Evolutionary conservation across 2,797 vertebrate genomes (phyloP), one percentile per base, ranked within the genome.

Genomic region (Acropternis orthonyx): DNA sequence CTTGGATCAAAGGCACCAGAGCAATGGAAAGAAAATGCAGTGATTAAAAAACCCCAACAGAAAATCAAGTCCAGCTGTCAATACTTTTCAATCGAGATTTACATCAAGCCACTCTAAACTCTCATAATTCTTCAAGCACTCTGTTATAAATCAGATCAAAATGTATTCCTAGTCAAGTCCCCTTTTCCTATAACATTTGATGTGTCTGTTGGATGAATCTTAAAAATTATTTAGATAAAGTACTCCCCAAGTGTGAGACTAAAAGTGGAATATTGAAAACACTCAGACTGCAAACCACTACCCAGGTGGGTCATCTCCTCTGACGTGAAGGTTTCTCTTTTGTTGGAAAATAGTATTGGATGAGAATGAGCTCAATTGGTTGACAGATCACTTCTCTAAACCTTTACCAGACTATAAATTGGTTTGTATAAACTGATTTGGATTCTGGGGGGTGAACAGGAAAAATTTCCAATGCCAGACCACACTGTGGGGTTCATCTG

Each of bases 51-150:
- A 17, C 0, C 28, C 41, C 73, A 77, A 37, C 12, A 54, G 56
- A 88, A 91, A 91, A 77, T 63, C 8, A 10, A 75, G 56, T 30
- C 85, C 76, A 82, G 68, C 77, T 95, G 89, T 65, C 91, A 74
- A 94, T 96, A 93, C 27, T 69, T 96, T 92, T 87, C 91, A 91
- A 69, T 46, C 55, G 19, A 84, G n/a, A 93, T 91, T 93, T 93
- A 78, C 78, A 94, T 95, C 80, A 93, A 95, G 37, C 48, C 76
- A 51, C 79, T 93, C 93, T 63, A 91, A 88, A 79, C 54, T 88
- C 75, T 83, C 59, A 72, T 82, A 95, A 88, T 82, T 94, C 83
- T 66, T 94, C 94, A 74, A 92, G 59, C 63, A 56, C 15, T 78
- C 43, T 46, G 62, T 10, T 61, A 85, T 68, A 93, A 94, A 93